These are phyloP conservation scores for Drosophila mimetica DNA, from an alignment of 2,888 invertebrate species.

Conservation along the genomic window DNA sequence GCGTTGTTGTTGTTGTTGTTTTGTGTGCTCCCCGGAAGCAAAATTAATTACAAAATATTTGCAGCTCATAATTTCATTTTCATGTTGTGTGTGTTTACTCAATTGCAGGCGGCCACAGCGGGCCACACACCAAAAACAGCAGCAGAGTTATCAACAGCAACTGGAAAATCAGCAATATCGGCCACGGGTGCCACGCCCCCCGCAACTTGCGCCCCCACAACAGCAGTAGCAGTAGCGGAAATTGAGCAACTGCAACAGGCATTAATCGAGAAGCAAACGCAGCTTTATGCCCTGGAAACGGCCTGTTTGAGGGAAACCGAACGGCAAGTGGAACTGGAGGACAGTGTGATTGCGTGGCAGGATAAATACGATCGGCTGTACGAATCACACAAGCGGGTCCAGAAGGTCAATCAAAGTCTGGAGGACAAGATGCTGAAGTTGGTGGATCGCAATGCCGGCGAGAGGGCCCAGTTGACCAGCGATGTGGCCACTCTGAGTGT, in stretches of 20 bases:
- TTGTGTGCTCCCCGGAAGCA: conserved; percentile 54
- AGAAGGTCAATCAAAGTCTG: conserved; percentile 96
- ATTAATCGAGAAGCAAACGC: conserved; percentile 91
- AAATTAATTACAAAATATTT: conserved; percentile 70
- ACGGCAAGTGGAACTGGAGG: conserved; percentile 91
- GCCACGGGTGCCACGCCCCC: conserved; percentile 21
- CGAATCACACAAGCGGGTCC: conserved; percentile 96
- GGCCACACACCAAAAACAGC: conserved; percentile 23
- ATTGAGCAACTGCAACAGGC: conserved; percentile 90
- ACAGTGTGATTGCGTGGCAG: conserved; percentile 94
- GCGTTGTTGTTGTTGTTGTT: conserved; percentile 27
- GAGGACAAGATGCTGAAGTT: conserved; percentile 97
- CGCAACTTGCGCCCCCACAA: conserved; percentile 11
- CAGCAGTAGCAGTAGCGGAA: conserved; percentile 85
- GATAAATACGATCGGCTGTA: conserved; percentile 97
- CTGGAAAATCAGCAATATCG: conserved; percentile 21
- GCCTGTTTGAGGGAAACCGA: conserved; percentile 93
- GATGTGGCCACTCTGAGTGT: conserved; percentile 94
- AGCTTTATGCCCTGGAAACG: conserved; percentile 93
- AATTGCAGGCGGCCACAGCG: conserved; percentile 65
- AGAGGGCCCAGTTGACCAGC: conserved; percentile 93
- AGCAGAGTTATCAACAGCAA: conserved; percentile 6
- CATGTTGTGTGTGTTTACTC: conserved; percentile 32
- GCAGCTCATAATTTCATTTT: conserved; percentile 53
- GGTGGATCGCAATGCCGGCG: conserved; percentile 96